Base-by-base conservation (phyloP, 2,113 vertebrate species). In the Lepus timidus region DNA sequence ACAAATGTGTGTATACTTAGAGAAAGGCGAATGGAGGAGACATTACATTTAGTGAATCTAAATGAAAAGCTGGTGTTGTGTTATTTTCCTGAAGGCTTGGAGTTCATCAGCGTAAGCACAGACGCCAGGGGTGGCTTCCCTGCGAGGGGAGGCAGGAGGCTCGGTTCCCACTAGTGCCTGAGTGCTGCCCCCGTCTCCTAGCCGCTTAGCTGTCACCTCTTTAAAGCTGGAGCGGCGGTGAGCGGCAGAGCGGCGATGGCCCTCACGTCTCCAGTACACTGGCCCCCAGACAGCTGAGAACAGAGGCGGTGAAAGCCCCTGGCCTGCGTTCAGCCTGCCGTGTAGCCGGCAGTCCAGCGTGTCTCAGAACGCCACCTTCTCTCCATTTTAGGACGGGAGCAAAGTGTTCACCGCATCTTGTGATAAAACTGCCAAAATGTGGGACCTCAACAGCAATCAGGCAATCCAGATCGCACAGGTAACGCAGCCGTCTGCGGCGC, bases 361-460 rank as follows among this genome's bases (percentile, higher is more conserved):
- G 76, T 44, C 74, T 92, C n/a, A 58, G 31, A 84, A 31, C 81
- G 51, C 58, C 17, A 17, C 0, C 25, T 93, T 44, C 64, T 96
- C 89, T 96, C 64, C 6, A 9, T 96, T 97, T 83, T 96, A 99
- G 99, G 99, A 99, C 96, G 99, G 99, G 62, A 99, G 99, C 98
- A 99, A 99, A 98, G 99, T 99, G 17, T 99, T 99, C 95, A 99
- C 99, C 87, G 99, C 99, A 27, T 99, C 99, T 0, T 99, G 99
- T 98, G 99, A 99, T 97, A 99, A 99, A 98, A 99, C 99, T 33
- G 99, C 99, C 80, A 99, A 99, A 98, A 99, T 99, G 99, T 99
- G 99, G 99, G 99, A 99, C 98, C 99, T 99, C 79, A 99, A 99
- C 98, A 99, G 99, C 93, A 99, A 99, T 81, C 99, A 99, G 89